phyloP scores from a whole-genome alignment of 92 coral and sea anemone genomes.

The Actinernus sp. region DNA sequence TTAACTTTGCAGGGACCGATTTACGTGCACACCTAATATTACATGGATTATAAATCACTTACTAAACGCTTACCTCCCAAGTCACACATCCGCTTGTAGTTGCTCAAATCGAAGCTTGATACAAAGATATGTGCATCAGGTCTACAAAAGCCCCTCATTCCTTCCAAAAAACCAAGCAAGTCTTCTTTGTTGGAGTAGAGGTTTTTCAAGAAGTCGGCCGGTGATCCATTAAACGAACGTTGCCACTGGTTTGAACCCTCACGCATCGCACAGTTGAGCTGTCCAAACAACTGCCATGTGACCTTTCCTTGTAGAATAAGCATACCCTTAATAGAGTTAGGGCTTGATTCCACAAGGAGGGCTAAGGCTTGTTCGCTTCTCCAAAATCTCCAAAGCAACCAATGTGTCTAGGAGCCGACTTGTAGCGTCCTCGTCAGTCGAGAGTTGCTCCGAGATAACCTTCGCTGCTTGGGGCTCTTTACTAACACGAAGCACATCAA shows the following conservation, averaged over 20 bases:
- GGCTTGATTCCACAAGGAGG: slow-evolving; percentile 1
- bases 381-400: too few species aligned
- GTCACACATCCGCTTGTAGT: slow-evolving; percentile 23
- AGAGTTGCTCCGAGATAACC: too few species aligned
- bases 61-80: slow-evolving; percentile 23
- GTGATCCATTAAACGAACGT: slow-evolving; percentile 21
- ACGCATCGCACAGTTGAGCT: slow-evolving; percentile 13
- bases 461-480: too few species aligned
- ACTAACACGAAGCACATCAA: too few species aligned
- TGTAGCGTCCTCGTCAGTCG: too few species aligned
- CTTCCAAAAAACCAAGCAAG: slow-evolving; percentile 8
- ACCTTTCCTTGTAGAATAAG: neutral
- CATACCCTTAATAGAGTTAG: neutral
- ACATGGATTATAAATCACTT: neutral
- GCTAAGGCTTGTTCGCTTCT: too few species aligned
- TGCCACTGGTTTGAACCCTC: slow-evolving; percentile 46
- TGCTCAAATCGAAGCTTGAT: slow-evolving; percentile 25
- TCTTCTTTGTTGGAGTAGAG: slow-evolving; percentile 10
- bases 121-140: slow-evolving; percentile 9
- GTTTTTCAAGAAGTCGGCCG: slow-evolving; percentile 30
- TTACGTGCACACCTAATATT: too few species aligned
- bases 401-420: too few species aligned
- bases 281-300: slow-evolving; percentile 1
- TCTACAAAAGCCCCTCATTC: slow-evolving; percentile 19
- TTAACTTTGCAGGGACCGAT: too few species aligned